Conservation (phyloP, 2,113 vertebrate species). For the Gnathochromis pfefferi region DNA sequence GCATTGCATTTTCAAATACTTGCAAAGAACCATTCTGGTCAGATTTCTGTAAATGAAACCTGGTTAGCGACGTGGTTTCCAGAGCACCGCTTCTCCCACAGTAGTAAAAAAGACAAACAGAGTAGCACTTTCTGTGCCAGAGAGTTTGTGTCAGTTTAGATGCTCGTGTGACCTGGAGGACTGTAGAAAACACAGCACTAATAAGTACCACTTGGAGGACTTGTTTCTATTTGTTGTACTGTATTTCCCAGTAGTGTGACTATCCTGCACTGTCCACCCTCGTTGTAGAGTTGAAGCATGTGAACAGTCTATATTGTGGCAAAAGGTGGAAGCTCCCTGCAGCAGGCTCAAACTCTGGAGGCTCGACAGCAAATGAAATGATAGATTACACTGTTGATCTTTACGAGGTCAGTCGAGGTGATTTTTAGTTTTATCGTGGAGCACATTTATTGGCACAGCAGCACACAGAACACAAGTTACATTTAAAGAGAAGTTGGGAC, state of each 20-base stretch:
- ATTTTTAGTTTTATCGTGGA: neutral
- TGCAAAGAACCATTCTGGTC: neutral
- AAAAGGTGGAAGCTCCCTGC: neutral
- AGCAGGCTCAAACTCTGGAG: neutral
- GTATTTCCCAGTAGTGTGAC: neutral
- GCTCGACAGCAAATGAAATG: neutral
- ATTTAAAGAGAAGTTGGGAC: neutral
- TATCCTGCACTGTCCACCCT: accelerated
- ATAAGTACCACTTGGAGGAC: neutral
- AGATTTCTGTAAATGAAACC: neutral
- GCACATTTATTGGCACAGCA: neutral
- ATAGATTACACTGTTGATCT: neutral
- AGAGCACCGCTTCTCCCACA: neutral
- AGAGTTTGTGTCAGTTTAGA: neutral
- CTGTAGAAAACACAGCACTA: neutral
- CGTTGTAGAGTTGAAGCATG: neutral
- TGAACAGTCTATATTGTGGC: neutral
- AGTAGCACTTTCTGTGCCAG: neutral
- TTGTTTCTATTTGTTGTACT: neutral
- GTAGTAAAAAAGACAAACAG: neutral
- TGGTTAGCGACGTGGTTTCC: neutral
- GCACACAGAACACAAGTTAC: accelerated
- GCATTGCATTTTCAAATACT: neutral
- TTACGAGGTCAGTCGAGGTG: neutral
- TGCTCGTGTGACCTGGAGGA: neutral